Percentiles rank a stretch among this genome's conserved stretches.
These are phyloP conservation scores for Drosophila suboccidentalis DNA, from an alignment of 2,888 invertebrate species.

Conservation along the genomic window DNA sequence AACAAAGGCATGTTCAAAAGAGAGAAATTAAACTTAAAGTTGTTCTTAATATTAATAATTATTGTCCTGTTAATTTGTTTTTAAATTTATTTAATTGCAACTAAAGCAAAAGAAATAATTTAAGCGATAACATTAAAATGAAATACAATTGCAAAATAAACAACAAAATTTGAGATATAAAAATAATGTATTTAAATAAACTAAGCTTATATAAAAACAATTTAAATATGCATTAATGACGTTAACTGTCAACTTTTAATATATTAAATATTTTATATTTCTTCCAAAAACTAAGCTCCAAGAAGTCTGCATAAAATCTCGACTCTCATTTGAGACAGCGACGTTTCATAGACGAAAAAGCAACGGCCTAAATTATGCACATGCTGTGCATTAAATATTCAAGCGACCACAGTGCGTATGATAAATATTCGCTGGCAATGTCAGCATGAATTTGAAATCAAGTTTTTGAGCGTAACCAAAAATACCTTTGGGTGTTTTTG, in stretches of 20 bases:
- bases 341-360: slow-evolving; percentile 48
- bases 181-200: no score
- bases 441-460: slow-evolving; percentile 74
- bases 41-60: background rate
- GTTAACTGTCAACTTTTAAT: background rate
- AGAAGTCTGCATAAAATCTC: background rate
- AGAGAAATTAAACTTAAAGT: background rate
- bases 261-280: background rate
- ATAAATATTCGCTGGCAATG: slow-evolving; percentile 54
- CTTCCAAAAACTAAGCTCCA: background rate
- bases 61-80: background rate
- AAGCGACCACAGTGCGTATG: slow-evolving; percentile 46
- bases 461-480: slow-evolving; percentile 55
- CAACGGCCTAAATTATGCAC: slow-evolving; percentile 53
- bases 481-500: slow-evolving; percentile 71
- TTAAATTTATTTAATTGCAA: no score
- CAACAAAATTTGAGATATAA: no score
- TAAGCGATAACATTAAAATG: no score
- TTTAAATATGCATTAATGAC: background rate
- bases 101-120: no score
- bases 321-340: background rate
- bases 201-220: no score
- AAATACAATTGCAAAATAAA: no score
- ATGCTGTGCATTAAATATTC: slow-evolving; percentile 23
- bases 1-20: slow-evolving; percentile 1